These are phyloP conservation scores for Peucedramus taeniatus DNA, from an alignment of 2,113 vertebrate genomes.

Conservation along the genomic window DNA sequence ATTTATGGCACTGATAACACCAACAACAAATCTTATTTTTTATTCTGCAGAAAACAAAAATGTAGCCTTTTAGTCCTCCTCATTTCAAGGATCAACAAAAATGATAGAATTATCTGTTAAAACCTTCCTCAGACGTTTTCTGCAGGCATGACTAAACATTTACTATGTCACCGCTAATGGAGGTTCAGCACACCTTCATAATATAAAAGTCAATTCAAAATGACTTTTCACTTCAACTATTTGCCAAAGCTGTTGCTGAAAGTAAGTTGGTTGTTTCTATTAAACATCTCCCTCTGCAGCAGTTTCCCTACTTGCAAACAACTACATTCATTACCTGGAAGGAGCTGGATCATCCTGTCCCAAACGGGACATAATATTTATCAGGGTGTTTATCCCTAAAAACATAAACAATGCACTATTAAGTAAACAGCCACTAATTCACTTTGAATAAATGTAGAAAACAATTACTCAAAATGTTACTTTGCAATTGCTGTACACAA, in stretches of 20 bases:
- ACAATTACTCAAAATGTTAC: background rate
- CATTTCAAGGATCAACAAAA: background rate
- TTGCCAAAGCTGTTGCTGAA: background rate
- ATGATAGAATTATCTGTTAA: background rate
- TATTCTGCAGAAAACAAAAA: background rate
- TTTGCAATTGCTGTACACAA: background rate
- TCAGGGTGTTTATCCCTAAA: slow-evolving; percentile 96
- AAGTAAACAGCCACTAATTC: slow-evolving; percentile 1
- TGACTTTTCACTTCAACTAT: background rate
- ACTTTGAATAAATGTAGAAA: background rate
- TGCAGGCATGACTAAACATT: background rate
- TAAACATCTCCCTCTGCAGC: background rate
- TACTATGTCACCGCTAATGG: background rate
- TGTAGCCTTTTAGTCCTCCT: background rate
- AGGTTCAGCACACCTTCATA: background rate
- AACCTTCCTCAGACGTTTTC: background rate
- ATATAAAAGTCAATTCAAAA: background rate
- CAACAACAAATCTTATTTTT: background rate
- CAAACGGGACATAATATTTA: slow-evolving; percentile 99
- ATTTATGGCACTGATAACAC: background rate
- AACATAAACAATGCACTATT: slow-evolving; percentile 34
- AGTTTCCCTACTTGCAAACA: background rate
- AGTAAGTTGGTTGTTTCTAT: background rate
- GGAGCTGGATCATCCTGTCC: slow-evolving; percentile 98
- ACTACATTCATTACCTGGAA: slow-evolving; percentile 82